Conservation (phyloP, 2,888 invertebrate species). For the Cybosia mesomella region DNA sequence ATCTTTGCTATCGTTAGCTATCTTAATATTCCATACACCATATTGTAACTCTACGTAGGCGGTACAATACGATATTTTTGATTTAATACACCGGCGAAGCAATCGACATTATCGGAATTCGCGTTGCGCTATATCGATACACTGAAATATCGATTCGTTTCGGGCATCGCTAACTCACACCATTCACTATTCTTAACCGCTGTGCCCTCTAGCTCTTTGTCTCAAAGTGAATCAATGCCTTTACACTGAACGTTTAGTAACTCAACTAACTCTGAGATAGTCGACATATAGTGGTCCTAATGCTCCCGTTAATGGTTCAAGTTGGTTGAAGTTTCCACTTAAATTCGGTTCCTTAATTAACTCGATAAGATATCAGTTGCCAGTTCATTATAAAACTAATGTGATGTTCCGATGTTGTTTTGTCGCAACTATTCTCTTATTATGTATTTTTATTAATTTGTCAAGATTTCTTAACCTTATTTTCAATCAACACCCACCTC, state of each 20-base stretch:
- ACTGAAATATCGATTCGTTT: too few species aligned
- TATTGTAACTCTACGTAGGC: too few species aligned
- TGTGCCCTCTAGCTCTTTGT: slow-evolving; percentile 22
- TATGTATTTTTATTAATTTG: neutral
- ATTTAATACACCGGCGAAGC: too few species aligned
- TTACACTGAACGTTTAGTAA: slow-evolving; percentile 44
- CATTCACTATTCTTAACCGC: neutral
- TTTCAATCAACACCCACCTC: too few species aligned
- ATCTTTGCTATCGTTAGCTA: too few species aligned
- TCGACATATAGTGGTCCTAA: slow-evolving; percentile 50
- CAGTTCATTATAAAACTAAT: slow-evolving; percentile 53
- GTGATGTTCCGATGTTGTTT: slow-evolving; percentile 30
- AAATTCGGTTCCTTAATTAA: slow-evolving; percentile 59
- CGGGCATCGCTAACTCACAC: too few species aligned
- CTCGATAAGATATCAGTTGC: slow-evolving; percentile 53
- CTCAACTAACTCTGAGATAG: slow-evolving; percentile 38
- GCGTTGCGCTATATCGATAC: too few species aligned
- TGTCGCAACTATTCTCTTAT: neutral
- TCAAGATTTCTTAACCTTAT: neutral
- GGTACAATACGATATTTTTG: too few species aligned
- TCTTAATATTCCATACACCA: too few species aligned
- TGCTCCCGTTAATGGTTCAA: slow-evolving; percentile 61
- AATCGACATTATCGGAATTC: too few species aligned
- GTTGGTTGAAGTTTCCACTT: slow-evolving; percentile 62
- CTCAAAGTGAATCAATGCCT: slow-evolving; percentile 43